Conservation (phyloP, 2,888 invertebrate genomes). For the Cerastis rubricosa region DNA sequence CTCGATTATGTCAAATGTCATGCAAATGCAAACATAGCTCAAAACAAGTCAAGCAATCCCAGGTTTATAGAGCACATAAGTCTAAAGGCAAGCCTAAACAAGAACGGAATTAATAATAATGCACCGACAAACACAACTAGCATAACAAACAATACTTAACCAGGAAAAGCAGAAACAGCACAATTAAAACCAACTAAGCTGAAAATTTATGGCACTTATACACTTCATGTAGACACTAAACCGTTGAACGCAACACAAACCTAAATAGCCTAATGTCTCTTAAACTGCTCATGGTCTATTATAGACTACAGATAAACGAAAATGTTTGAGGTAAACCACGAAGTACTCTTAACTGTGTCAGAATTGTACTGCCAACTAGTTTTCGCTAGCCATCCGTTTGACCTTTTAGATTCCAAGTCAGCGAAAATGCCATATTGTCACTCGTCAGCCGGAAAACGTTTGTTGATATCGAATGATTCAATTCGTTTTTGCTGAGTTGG, state of each 20-base stretch:
- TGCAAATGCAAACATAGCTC: neutral
- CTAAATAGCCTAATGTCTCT: constrained; percentile 36
- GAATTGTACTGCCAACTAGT: constrained; percentile 35
- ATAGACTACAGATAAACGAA: constrained; percentile 45
- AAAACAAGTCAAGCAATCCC: neutral
- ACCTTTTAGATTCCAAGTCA: constrained; percentile 26
- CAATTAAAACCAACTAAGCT: constrained; percentile 20
- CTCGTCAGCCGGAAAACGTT: constrained; percentile 30
- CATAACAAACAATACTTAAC: neutral
- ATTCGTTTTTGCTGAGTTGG: constrained; percentile 8
- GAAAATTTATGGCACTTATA: constrained; percentile 16
- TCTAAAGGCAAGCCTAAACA: neutral
- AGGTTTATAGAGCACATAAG: neutral
- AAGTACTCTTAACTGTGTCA: constrained; percentile 43
- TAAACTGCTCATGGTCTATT: constrained; percentile 46
- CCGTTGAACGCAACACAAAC: constrained; percentile 50
- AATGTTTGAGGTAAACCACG: constrained; percentile 56
- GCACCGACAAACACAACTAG: neutral
- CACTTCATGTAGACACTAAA: constrained; percentile 24
- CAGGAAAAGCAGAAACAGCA: constrained; percentile 16
- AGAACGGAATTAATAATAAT: neutral
- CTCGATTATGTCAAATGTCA: neutral
- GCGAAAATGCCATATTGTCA: constrained; percentile 25
- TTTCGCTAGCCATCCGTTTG: constrained; percentile 14
- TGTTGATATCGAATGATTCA: constrained; percentile 33